Evolutionary conservation across 2,797 vertebrate species (phyloP), one percentile per base, ranked within the genome.

Genomic region (Aselliscus stoliczkanus): DNA sequence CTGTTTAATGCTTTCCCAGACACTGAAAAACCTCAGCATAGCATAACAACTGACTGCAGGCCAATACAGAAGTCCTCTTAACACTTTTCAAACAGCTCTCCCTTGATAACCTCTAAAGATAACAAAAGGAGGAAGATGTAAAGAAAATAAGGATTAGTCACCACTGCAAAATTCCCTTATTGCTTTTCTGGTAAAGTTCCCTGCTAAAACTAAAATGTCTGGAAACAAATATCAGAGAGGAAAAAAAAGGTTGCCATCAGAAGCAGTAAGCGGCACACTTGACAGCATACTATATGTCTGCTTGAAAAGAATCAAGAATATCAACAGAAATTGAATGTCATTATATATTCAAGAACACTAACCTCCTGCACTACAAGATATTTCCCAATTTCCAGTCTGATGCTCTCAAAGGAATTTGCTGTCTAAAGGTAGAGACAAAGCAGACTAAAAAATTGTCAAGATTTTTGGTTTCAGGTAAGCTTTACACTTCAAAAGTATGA

Each of bases 81-180:
- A 93, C 4, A 47, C 31, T 42, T 80, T 87, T 4, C 42, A 50
- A 90, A 93, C 23, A 87, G 27, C 37, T 88, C 44, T 92, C 73
- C 86, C 62, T 69, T 44, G 15, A 54, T 80, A 79, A 90, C 17
- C n/a, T 92, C 42, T 80, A 60, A 91, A 85, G 60, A 39, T 80
- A 87, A 70, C 87, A 67, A 54, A 88, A 72, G 20, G 29, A 11
- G 54, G 70, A 23, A 52, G 31, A 67, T 85, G 34, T 79, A 84
- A 89, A 92, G 37, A 90, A 97, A 93, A 90, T 39, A 67, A 88
- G 77, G n/a, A 91, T 90, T 73, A 96, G 88, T 77, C 72, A 85
- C 14, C 31, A 37, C 70, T 86, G 69, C 64, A 96, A 60, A 94
- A 85, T 25, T 87, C 54, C 9, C 6, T 39, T 77, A 79, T 2